Percentiles rank a stretch among this genome's conserved stretches.
Evolutionary conservation across 2,113 vertebrate species (phyloP).

Genomic region (Pongo abelii): DNA sequence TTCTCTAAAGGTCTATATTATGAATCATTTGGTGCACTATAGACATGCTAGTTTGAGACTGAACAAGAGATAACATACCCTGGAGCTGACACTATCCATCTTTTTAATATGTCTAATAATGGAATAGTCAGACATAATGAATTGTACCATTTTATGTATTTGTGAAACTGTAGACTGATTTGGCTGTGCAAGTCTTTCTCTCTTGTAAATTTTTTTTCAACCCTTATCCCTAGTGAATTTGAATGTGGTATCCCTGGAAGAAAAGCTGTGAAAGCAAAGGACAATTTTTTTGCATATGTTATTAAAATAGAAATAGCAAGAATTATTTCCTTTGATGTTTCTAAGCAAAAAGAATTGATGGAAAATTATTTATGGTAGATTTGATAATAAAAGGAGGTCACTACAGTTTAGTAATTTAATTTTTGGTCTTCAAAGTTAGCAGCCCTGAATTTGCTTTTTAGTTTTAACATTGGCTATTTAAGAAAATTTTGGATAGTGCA

Average conservation of each 20-base stretch:
- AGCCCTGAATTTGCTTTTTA: neutral
- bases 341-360: neutral
- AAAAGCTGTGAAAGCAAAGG: slow-evolving; percentile 12
- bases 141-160: slow-evolving; percentile 29
- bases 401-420: neutral
- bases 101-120: slow-evolving; percentile 67
- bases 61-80: slow-evolving; percentile 45
- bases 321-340: neutral
- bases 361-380: neutral
- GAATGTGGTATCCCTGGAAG: neutral
- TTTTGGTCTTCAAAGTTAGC: neutral
- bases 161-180: slow-evolving; percentile 14
- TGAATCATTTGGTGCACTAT: slow-evolving; percentile 46
- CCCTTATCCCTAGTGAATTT: slow-evolving; percentile 10
- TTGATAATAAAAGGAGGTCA: neutral
- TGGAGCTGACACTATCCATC: slow-evolving; percentile 23
- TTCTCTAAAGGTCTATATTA: slow-evolving; percentile 48
- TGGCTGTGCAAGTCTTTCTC: neutral
- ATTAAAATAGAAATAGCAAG: slow-evolving; percentile 35
- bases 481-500: neutral
- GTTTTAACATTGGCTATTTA: neutral
- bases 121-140: slow-evolving; percentile 51
- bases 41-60: slow-evolving; percentile 42
- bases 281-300: neutral
- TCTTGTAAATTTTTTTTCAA: neutral